These are phyloP conservation scores for Daptonema setosum DNA, from an alignment of 2,888 invertebrate genomes.

Conservation along the genomic window DNA sequence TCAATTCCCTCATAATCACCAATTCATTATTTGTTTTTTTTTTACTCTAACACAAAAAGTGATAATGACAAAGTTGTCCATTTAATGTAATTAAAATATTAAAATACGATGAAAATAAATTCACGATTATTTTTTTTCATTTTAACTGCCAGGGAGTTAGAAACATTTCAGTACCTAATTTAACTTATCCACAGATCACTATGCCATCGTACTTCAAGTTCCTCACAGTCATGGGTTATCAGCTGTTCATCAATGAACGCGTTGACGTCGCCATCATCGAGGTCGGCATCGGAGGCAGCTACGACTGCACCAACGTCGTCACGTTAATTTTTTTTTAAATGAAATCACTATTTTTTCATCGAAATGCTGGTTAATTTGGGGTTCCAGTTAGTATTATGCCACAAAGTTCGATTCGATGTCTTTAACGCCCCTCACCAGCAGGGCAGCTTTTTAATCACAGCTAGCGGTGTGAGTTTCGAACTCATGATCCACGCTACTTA, in stretches of 20 bases:
- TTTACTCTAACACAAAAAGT: not conserved
- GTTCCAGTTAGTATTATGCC: not conserved
- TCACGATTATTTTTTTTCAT: no score
- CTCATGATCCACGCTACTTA: no score
- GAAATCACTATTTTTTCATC: not conserved
- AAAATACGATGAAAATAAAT: no score
- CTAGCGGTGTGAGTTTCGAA: no score
- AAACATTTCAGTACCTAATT: no score
- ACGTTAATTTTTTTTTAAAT: constrained; percentile 39
- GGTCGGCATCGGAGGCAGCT: constrained; percentile 85
- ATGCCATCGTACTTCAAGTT: constrained; percentile 62
- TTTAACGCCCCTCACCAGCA: no score
- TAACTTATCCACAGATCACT: no score
- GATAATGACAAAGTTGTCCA: not conserved
- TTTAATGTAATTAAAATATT: no score
- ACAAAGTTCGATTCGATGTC: not conserved
- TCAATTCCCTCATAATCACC: no score
- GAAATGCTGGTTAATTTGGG: not conserved
- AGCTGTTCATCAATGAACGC: constrained; percentile 6
- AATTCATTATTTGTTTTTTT: constrained; percentile 2
- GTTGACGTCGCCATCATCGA: constrained; percentile 82
- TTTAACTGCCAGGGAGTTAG: no score
- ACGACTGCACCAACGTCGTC: constrained; percentile 78
- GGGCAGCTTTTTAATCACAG: no score
- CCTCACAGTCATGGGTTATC: constrained; percentile 65